A percentile compares a stretch with the other conserved stretches of the same genome.
These are phyloP conservation scores for Armadillidium nasatum DNA, from an alignment of 1,140 invertebrate genomes.

Conservation along the genomic window DNA sequence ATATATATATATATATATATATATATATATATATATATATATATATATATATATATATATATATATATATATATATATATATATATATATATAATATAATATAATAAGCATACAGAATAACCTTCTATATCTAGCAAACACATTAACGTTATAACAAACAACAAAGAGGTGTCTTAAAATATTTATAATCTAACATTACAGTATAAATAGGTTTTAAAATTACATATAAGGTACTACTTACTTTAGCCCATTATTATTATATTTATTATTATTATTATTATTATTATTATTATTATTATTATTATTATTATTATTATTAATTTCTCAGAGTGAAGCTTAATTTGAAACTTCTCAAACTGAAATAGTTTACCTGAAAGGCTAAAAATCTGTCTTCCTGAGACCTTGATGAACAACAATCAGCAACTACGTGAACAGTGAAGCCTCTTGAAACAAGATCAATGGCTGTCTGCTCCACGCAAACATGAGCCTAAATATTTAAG, in stretches of 20 bases:
- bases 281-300: background rate
- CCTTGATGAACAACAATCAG: slow-evolving; percentile 75
- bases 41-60: background rate
- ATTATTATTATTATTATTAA: too few species aligned
- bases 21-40: slow-evolving; percentile 19
- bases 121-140: too few species aligned
- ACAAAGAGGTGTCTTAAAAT: too few species aligned
- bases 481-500: slow-evolving; percentile 60
- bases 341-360: background rate
- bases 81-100: too few species aligned
- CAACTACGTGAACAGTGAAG: slow-evolving; percentile 73
- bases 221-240: too few species aligned
- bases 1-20: slow-evolving; percentile 20
- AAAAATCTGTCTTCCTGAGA: slow-evolving; percentile 63
- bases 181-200: too few species aligned
- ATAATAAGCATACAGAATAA: too few species aligned
- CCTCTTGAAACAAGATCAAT: slow-evolving; percentile 68
- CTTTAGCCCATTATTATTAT: background rate
- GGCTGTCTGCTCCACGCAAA: slow-evolving; percentile 82
- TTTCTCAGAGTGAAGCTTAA: too few species aligned
- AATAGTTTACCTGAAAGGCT: slow-evolving; percentile 58
- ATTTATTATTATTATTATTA: background rate
- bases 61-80: background rate
- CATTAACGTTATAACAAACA: too few species aligned
- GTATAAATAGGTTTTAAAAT: too few species aligned